Base-by-base conservation (phyloP, 2,797 vertebrate genomes). In the Triplophysa bombifrons region DNA sequence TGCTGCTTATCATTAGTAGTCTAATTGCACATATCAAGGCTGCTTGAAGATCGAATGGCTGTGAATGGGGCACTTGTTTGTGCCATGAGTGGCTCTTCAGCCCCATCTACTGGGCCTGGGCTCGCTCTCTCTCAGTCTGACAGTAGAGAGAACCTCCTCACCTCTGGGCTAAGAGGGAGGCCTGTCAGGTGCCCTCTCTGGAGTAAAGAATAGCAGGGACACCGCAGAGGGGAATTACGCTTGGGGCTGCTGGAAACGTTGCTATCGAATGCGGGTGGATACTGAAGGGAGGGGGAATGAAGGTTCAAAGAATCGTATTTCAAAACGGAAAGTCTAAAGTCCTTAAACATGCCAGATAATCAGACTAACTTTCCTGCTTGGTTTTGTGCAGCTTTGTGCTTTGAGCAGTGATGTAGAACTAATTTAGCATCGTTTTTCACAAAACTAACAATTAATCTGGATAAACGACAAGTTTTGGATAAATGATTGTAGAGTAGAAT, bases 71-170 rank as follows among this genome's bases (percentile, higher is more conserved):
- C 82, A 63, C 71, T 75, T 76, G 25, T 51, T 70, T 64, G 27
- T 41, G 72, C 25, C 66, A 81, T 53, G 72, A 81, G 80, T 81
- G 70, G 84, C 81, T 81, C 88, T 82, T 84, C 61, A 84, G 86
- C 85, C 60, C 88, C 88, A 89, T 89, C 88, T 88, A 84, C 87
- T 87, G 88, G 88, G 55, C 76, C 64, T 70, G 72, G 56, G 41
- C 58, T 64, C 41, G 41, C 70, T 19, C 70, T 77, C 78, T 74
- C 27, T 34, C 55, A 17, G 17, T 9, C 38, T 6, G 48, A 53
- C 56, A 51, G 34, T 68, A 58, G 58, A 64, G 71, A 74, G 71
- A 68, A 63, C 76, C 72, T 69, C 19, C 50, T 74, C 66, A 82
- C 81, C 71, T 71, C 50, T 41, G 58, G 50, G 44, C 46, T 71